A percentile compares a stretch with the other conserved stretches of the same genome.
phyloP scores from a whole-genome alignment of 2,888 invertebrate species.

The Liopterus haemorrhoidalis region DNA sequence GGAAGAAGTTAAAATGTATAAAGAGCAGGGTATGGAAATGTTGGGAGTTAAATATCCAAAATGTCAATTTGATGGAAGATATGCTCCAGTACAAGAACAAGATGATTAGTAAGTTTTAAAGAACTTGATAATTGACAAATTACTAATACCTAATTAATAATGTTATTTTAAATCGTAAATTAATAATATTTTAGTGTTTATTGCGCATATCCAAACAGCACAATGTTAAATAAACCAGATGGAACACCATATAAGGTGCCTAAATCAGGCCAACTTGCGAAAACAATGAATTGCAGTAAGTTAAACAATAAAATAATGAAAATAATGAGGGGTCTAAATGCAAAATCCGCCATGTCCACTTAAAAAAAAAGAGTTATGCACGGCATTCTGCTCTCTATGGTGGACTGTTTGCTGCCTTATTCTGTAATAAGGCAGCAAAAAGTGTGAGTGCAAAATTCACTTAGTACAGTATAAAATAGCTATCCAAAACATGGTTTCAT shows the following conservation, averaged over 20 bases:
- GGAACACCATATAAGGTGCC: conserved; percentile 47
- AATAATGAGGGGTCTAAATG: background rate
- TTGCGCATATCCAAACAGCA: conserved; percentile 56
- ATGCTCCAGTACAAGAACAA: conserved; percentile 44
- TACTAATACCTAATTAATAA: conserved; percentile 6
- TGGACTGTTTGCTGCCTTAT: no score
- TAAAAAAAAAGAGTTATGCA: no score
- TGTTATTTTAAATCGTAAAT: background rate
- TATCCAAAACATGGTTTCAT: no score
- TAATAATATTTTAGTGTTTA: conserved; percentile 47
- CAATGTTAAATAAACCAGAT: no score
- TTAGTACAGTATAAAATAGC: no score
- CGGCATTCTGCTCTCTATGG: no score
- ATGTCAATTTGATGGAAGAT: conserved; percentile 52
- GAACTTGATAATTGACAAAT: conserved; percentile 10
- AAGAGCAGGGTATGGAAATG: conserved; percentile 38
- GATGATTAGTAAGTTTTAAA: conserved; percentile 41
- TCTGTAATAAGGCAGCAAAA: no score
- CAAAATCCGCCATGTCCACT: background rate
- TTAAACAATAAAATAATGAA: conserved; percentile 27
- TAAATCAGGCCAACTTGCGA: conserved; percentile 43
- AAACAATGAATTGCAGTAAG: conserved; percentile 59
- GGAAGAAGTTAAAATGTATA: conserved; percentile 38
- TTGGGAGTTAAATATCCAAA: conserved; percentile 41
- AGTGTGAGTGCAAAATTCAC: no score